phyloP scores from a whole-genome alignment of 1,140 invertebrate genomes.

The Diachasma alloeum region DNA sequence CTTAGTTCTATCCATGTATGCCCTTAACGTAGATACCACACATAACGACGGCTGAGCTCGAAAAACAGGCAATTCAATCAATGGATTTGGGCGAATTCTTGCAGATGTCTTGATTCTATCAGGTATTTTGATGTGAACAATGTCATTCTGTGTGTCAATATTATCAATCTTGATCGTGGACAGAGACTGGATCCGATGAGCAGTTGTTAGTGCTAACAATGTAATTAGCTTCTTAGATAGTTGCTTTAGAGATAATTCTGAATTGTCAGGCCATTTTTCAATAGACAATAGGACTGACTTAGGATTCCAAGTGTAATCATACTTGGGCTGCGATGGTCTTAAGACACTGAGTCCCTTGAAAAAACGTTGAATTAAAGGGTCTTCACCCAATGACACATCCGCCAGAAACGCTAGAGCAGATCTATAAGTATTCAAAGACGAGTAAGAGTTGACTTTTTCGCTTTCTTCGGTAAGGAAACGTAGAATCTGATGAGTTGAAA shows the following conservation, averaged over 20 bases:
- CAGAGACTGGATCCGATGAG: constrained; percentile 23
- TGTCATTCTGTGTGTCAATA: background rate
- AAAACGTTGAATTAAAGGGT: constrained; percentile 36
- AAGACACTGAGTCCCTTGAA: constrained; percentile 38
- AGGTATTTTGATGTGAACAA: background rate
- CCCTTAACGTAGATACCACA: too few species aligned
- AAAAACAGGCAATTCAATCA: background rate
- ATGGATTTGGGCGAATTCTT: too few species aligned
- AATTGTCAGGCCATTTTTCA: background rate
- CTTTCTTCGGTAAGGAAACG: constrained; percentile 26
- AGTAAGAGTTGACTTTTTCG: constrained; percentile 34
- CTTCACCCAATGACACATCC: background rate
- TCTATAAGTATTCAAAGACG: constrained; percentile 35
- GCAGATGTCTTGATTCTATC: background rate
- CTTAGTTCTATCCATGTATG: too few species aligned
- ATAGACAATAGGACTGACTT: constrained; percentile 5
- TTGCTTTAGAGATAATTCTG: background rate
- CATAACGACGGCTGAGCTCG: too few species aligned
- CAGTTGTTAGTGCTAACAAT: constrained; percentile 22
- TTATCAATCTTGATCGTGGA: constrained; percentile 8
- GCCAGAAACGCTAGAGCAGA: too few species aligned
- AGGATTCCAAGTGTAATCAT: constrained; percentile 43
- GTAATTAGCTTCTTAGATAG: constrained; percentile 18
- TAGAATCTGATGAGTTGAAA: constrained; percentile 5
- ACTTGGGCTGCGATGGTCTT: constrained; percentile 37